A percentile compares a stretch with the other conserved stretches of the same genome.
Evolutionary conservation across 2,888 invertebrate species (phyloP).

Genomic region (Cynaeus angustus): DNA sequence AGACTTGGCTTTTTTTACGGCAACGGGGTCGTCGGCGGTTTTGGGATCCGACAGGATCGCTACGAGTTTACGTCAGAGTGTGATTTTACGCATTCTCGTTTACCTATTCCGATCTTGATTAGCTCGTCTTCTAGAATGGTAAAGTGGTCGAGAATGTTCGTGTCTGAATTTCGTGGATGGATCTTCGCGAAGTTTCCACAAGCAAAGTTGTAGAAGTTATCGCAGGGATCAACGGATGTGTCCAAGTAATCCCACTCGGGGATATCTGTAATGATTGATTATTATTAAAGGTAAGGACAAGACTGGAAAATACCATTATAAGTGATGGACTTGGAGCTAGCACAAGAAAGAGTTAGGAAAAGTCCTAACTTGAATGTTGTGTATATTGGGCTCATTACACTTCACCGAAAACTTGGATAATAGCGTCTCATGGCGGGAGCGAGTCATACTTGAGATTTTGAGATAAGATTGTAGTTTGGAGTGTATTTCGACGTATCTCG

Average conservation of each 20-base stretch:
- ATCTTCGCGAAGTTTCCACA: conserved; percentile 71
- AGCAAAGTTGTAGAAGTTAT: conserved; percentile 72
- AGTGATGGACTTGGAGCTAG: background rate
- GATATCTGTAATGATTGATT: conserved; percentile 57
- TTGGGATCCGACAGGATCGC: conserved; percentile 62
- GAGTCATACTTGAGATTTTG: background rate
- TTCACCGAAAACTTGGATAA: too few species aligned
- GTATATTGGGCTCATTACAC: background rate
- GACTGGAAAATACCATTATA: background rate
- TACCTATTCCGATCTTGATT: conserved; percentile 64
- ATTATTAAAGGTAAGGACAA: background rate
- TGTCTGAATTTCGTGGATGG: conserved; percentile 66
- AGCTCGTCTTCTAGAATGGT: conserved; percentile 68
- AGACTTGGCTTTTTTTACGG: conserved; percentile 67
- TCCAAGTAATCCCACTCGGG: conserved; percentile 67
- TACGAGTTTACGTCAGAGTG: conserved; percentile 25
- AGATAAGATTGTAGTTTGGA: background rate
- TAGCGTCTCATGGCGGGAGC: too few species aligned
- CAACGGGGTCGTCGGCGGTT: conserved; percentile 60
- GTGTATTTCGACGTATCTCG: too few species aligned
- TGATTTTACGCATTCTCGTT: conserved; percentile 43
- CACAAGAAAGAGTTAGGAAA: background rate
- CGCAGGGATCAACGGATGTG: conserved; percentile 69
- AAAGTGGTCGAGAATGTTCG: conserved; percentile 67
- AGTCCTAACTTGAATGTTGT: background rate